Percentiles rank a stretch among this genome's conserved stretches.
phyloP scores from a whole-genome alignment of 2,797 vertebrate species.

The Podargus strigoides region DNA sequence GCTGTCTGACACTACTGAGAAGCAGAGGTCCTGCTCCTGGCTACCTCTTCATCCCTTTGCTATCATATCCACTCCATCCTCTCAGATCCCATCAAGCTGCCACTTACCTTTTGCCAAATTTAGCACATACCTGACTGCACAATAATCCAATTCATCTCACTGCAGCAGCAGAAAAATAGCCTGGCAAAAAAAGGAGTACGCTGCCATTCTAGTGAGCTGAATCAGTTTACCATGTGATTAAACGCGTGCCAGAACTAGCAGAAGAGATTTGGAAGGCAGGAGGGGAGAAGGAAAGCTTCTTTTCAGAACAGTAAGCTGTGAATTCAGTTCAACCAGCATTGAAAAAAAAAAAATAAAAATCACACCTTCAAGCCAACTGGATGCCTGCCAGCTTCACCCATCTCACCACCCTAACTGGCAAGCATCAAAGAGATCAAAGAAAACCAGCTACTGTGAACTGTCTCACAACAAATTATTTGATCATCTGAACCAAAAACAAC shows the following conservation, averaged over 20 bases:
- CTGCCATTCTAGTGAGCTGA: constrained; percentile 39
- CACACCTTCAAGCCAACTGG: constrained; percentile 4
- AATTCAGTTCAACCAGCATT: constrained; percentile 20
- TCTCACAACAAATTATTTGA: background rate
- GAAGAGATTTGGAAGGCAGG: constrained; percentile 11
- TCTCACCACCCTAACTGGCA: background rate
- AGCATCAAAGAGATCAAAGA: constrained; percentile 3
- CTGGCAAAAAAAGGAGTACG: background rate
- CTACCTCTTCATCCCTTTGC: background rate
- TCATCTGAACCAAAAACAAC: background rate
- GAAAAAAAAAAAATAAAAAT: background rate
- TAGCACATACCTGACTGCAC: constrained; percentile 38
- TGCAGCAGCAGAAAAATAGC: constrained; percentile 15
- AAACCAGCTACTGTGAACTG: background rate
- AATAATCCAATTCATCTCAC: constrained; percentile 22
- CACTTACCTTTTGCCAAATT: background rate
- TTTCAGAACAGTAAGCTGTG: background rate
- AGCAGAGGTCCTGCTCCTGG: background rate
- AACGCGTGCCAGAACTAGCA: background rate
- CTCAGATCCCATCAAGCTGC: background rate
- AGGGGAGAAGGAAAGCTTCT: constrained; percentile 1
- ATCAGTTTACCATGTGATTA: constrained; percentile 15
- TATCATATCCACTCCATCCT: background rate
- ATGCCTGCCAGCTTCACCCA: constrained; percentile 2
- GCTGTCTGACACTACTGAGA: background rate